Base-by-base conservation (phyloP, 2,888 invertebrate species). In the Phyto melanocephala region DNA sequence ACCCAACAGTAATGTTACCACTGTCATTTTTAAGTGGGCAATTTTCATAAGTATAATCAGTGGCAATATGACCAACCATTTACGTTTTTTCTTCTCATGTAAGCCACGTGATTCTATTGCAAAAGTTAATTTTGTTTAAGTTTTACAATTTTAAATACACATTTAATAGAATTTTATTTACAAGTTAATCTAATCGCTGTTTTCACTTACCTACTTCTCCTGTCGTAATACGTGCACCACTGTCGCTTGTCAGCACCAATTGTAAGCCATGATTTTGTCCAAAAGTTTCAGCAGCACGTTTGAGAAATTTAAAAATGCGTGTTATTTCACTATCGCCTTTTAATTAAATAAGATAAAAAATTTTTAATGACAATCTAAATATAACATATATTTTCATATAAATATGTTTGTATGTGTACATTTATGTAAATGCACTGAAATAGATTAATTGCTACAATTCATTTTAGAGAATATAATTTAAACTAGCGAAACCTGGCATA, bases 1-100 rank as follows among this genome's bases (percentile, higher is more conserved):
- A 10, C 87, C 88, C 35, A 90, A 45, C n/a, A 90, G 81, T 79
- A 90, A 71, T 4, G 88, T 86, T 1, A 90, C 89, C 8, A 89
- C 40, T 0, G 88, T 88, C 89, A 90, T 89, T 79, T 91, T 91
- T 10, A 91, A 72, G 45, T 91, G 91, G 0, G 90, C 89, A 7
- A 91, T 88, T 86, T 91, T 91, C 87, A 91, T 87, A 10, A 91
- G 84, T 56, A 91, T 90, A 65, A 91, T 87, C 65, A 91, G 80
- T 0, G 91, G 91, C 72, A 91, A 76, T 17, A 91, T 87, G 22
- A 91, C 85, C 1, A 90, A 86, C 90, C 89, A 90, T 77, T 86
- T 88, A 28, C 84, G 84, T 58, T 88, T 88, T 81, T 87, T 90
- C 76, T 87, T 89, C 42, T 89, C 88, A 33, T 82, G 80, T 35